These are phyloP conservation scores for Rhea americana DNA, from an alignment of 2,113 vertebrate genomes.

Conservation along the genomic window DNA sequence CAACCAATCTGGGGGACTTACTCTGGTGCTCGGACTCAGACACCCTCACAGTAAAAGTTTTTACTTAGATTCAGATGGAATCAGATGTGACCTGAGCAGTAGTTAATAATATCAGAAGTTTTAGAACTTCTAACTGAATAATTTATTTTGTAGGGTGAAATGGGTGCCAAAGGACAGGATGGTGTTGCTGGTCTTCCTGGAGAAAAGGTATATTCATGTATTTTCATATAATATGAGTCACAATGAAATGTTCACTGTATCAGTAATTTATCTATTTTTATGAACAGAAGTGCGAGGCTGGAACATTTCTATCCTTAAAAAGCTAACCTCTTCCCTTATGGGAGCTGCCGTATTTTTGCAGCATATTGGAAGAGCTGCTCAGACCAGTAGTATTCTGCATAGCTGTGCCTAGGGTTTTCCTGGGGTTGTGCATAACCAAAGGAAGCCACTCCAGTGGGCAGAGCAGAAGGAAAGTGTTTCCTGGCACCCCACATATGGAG, in stretches of 20 bases:
- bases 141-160: slow-evolving; percentile 68
- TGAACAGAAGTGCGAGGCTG: background rate
- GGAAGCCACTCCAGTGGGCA: background rate
- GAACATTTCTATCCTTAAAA: background rate
- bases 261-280: background rate
- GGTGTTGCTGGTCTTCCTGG: slow-evolving; percentile 76
- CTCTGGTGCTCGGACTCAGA: background rate
- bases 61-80: background rate
- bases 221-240: background rate
- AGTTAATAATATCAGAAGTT: background rate
- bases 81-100: background rate
- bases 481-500: no score
- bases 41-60: background rate
- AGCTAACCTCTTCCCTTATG: background rate
- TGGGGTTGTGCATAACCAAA: background rate
- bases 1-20: background rate
- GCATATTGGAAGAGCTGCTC: background rate
- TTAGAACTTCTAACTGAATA: background rate
- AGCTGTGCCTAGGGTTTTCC: background rate
- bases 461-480: background rate
- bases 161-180: slow-evolving; percentile 74
- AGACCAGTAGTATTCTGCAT: background rate
- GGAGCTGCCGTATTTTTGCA: background rate
- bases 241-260: accelerated
- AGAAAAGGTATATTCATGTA: slow-evolving; percentile 68